A percentile compares a stretch with the other conserved stretches of the same genome.
phyloP scores from a whole-genome alignment of 2,113 vertebrate species.

The Melospiza georgiana region DNA sequence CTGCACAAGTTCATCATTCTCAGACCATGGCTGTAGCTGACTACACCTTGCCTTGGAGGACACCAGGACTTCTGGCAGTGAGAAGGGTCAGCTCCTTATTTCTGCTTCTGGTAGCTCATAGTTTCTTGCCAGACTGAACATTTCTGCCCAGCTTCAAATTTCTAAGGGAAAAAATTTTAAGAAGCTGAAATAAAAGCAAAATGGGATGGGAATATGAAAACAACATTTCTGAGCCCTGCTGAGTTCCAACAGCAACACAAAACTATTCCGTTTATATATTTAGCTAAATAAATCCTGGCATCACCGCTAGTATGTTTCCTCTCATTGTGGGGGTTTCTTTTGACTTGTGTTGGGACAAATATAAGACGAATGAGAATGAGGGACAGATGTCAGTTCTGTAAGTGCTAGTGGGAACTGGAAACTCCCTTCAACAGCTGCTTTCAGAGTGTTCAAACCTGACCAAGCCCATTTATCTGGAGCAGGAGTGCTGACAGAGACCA shows the following conservation, averaged over 20 bases:
- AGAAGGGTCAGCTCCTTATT: background rate
- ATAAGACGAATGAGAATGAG: background rate
- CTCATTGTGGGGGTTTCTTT: slow-evolving; percentile 9
- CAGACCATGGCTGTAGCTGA: background rate
- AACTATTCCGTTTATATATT: slow-evolving; percentile 40
- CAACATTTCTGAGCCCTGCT: slow-evolving; percentile 45
- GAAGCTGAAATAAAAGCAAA: slow-evolving; percentile 57
- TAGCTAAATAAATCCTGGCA: slow-evolving; percentile 49
- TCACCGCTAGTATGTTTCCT: background rate
- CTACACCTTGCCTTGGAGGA: background rate
- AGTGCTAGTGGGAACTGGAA: background rate
- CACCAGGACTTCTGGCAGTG: background rate
- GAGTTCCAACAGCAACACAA: slow-evolving; percentile 62
- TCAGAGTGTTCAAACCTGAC: background rate
- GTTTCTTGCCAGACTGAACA: background rate
- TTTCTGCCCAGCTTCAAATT: slow-evolving; percentile 12
- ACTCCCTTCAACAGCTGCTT: background rate
- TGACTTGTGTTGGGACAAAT: background rate
- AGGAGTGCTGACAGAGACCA: background rate
- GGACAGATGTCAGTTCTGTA: background rate
- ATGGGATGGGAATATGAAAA: slow-evolving; percentile 52
- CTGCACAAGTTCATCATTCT: background rate
- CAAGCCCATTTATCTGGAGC: background rate
- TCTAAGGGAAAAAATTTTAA: slow-evolving; percentile 43
- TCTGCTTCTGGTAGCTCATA: background rate